These are phyloP conservation scores for Pristionchus arcanus DNA, from an alignment of 2,888 invertebrate species.

Conservation along the genomic window DNA sequence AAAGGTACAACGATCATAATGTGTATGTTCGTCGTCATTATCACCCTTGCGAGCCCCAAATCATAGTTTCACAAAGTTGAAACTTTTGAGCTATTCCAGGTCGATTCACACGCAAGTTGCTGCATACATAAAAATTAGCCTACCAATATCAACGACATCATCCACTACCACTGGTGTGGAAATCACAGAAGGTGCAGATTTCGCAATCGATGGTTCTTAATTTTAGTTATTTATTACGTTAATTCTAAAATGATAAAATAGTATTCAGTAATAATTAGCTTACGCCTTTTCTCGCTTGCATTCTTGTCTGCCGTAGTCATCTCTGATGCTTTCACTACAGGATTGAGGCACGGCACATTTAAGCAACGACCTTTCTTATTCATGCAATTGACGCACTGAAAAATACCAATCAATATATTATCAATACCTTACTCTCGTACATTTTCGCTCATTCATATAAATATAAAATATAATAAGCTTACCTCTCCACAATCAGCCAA, in stretches of 20 bases:
- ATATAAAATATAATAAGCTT: neutral
- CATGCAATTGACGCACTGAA: neutral
- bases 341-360: neutral
- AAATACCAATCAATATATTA: neutral
- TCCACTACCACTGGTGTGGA: neutral
- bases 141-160: neutral
- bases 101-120: no score
- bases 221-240: neutral
- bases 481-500: slow-evolving; percentile 11
- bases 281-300: neutral
- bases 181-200: neutral
- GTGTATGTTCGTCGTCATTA: no score
- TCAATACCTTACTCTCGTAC: no score
- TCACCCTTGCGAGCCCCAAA: no score
- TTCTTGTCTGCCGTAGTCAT: neutral
- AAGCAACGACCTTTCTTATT: slow-evolving; percentile 11
- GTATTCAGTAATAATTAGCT: neutral
- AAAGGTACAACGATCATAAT: no score
- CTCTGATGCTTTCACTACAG: no score
- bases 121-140: neutral
- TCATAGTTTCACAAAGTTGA: no score
- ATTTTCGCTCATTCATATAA: neutral
- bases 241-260: neutral
- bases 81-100: no score
- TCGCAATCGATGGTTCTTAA: neutral